Conservation (phyloP, 2,797 vertebrate species). For the Acropternis orthonyx region DNA sequence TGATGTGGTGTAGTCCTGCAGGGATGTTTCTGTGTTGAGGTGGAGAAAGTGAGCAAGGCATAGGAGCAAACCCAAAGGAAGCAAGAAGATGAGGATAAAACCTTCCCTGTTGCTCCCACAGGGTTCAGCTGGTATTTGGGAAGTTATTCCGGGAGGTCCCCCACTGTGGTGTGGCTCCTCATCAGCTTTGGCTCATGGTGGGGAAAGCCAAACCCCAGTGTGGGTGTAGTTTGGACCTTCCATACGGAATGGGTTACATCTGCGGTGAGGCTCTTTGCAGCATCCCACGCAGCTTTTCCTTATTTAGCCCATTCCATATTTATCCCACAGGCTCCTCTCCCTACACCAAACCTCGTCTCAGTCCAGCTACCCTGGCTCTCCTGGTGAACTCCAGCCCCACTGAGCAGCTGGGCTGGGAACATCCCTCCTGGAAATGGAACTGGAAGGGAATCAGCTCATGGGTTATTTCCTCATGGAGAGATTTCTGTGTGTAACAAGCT, state of each 20-base stretch:
- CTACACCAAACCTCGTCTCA: background rate
- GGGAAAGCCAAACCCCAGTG: background rate
- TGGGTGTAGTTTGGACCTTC: background rate
- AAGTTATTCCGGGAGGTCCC: background rate
- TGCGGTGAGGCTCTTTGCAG: background rate
- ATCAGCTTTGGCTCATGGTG: background rate
- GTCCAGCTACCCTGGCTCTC: background rate
- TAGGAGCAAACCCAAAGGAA: background rate
- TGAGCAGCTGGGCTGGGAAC: background rate
- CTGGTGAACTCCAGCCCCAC: background rate
- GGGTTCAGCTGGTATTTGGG: background rate
- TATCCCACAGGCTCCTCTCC: background rate
- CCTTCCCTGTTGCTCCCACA: fast-evolving
- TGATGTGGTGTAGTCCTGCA: background rate
- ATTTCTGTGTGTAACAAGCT: background rate
- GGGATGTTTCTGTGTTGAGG: fast-evolving
- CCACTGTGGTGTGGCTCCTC: fast-evolving
- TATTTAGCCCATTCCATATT: background rate
- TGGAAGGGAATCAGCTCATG: background rate
- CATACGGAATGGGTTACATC: background rate
- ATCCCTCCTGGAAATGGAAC: background rate
- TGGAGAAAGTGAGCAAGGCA: fast-evolving
- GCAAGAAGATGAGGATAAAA: background rate
- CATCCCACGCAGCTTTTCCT: slow-evolving; percentile 38
- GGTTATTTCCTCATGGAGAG: background rate